A percentile compares a stretch with the other conserved stretches of the same genome.
phyloP scores from a whole-genome alignment of 1,140 invertebrate genomes.

The Tetranychus cinnabarinus region DNA sequence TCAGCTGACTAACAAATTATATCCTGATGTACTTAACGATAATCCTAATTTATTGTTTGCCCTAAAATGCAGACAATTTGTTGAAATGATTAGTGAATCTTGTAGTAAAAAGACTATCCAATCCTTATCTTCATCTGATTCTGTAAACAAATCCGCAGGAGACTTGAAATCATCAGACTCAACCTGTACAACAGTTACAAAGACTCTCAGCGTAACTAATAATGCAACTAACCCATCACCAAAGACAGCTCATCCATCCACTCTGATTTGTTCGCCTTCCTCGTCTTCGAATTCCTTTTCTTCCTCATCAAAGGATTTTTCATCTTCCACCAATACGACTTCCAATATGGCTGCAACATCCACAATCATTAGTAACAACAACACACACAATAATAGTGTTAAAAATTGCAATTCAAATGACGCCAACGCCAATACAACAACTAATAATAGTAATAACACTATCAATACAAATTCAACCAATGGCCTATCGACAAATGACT shows the following conservation, averaged over 20 bases:
- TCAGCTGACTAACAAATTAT: constrained; percentile 57
- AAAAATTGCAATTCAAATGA: background rate
- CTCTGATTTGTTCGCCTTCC: background rate
- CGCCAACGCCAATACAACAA: background rate
- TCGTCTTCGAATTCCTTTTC: background rate
- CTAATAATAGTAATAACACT: background rate
- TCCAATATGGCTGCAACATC: too few relatives aligned
- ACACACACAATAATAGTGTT: constrained; percentile 6
- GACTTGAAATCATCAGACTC: background rate
- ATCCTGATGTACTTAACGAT: constrained; percentile 65
- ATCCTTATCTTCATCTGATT: background rate
- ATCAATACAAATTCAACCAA: background rate
- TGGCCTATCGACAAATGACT: constrained; percentile 1
- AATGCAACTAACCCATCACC: background rate
- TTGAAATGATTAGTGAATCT: constrained; percentile 42
- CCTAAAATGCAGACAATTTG: constrained; percentile 88
- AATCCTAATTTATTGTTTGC: constrained; percentile 77
- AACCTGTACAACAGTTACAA: background rate
- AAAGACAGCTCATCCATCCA: background rate
- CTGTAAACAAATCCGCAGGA: background rate
- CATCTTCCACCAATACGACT: background rate
- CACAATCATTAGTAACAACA: constrained; percentile 1
- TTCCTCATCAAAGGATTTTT: background rate
- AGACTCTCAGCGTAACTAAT: background rate
- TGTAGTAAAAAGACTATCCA: background rate